phyloP scores from a whole-genome alignment of 2,113 vertebrate species.

The Oreocharis arfaki region DNA sequence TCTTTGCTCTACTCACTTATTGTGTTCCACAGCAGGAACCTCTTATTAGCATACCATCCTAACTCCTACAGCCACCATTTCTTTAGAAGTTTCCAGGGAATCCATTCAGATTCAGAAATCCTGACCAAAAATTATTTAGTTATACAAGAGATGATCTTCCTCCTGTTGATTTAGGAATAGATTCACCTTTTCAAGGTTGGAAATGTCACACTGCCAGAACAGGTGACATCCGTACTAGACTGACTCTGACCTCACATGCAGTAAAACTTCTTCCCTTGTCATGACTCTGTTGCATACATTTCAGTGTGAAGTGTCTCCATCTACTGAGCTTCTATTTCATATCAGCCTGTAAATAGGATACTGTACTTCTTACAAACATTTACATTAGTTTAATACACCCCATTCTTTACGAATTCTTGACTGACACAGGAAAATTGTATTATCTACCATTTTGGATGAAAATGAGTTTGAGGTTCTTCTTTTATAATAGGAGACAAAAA shows the following conservation, averaged over 20 bases:
- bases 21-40: background rate
- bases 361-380: background rate
- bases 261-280: background rate
- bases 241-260: background rate
- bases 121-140: background rate
- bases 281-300: background rate
- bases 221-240: background rate
- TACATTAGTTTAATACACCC: background rate
- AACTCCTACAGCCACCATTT: background rate
- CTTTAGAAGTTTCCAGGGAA: background rate
- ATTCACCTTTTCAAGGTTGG: background rate
- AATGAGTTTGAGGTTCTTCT: background rate
- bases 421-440: background rate
- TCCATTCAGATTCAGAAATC: background rate
- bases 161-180: background rate
- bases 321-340: constrained; percentile 7
- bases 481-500: background rate
- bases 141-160: background rate
- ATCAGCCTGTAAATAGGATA: background rate
- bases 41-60: background rate
- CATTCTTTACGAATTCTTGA: background rate
- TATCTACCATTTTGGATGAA: background rate
- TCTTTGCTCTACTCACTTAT: background rate
- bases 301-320: background rate
- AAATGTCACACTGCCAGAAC: background rate